Conservation (phyloP, 2,797 vertebrate genomes). For the Anabacerthia variegaticeps region DNA sequence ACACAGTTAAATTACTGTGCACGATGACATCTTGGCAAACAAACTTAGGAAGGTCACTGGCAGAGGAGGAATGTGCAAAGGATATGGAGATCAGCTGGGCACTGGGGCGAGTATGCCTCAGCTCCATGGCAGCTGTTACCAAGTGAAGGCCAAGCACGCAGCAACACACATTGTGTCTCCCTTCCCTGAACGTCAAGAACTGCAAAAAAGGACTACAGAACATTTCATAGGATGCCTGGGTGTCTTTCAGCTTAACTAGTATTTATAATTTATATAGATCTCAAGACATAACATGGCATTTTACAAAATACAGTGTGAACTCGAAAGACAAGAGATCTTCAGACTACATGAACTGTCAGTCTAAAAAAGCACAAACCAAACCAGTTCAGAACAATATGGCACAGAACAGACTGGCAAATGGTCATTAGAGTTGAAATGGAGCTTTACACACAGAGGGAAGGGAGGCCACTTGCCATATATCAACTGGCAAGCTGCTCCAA, state of each 20-base stretch:
- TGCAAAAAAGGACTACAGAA: neutral
- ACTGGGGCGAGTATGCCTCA: neutral
- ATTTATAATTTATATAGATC: neutral
- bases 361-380: neutral
- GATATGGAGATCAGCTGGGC: neutral
- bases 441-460: neutral
- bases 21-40: neutral
- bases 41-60: neutral
- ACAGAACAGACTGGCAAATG: neutral
- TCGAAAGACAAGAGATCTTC: neutral
- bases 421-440: neutral
- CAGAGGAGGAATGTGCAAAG: neutral
- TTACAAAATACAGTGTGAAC: neutral
- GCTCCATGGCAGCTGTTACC: neutral
- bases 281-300: neutral
- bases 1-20: neutral
- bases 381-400: neutral
- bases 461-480: neutral
- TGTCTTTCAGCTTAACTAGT: neutral
- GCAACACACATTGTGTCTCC: neutral
- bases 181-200: neutral
- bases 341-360: neutral
- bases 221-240: neutral
- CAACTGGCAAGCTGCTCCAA: neutral
- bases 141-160: neutral